Conservation (phyloP, 2,888 invertebrate genomes). For the Ecliptopera silaceata region DNA sequence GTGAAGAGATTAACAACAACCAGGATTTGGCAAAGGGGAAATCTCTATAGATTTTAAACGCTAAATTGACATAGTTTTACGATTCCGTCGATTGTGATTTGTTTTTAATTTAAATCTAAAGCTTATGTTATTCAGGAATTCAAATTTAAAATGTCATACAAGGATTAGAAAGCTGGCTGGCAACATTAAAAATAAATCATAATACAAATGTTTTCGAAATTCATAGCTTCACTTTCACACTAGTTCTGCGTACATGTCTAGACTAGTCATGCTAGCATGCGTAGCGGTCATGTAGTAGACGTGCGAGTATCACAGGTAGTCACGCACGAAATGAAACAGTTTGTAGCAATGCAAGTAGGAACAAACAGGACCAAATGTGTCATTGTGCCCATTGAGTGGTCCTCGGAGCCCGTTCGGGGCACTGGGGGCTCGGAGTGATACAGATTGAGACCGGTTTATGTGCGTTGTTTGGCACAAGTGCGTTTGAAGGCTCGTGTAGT, state of each 20-base stretch:
- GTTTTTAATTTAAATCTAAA: no score
- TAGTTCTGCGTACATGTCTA: not conserved
- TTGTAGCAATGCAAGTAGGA: constrained; percentile 9
- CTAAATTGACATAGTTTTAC: no score
- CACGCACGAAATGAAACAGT: constrained; percentile 12
- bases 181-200: not conserved
- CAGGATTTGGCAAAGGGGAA: no score
- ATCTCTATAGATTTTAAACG: no score
- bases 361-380: constrained; percentile 18
- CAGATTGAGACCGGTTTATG: constrained; percentile 60
- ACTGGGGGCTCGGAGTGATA: constrained; percentile 35
- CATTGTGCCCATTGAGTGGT: constrained; percentile 28
- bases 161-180: not conserved
- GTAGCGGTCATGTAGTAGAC: no score
- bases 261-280: no score
- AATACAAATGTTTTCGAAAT: not conserved
- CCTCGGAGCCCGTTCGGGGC: constrained; percentile 14
- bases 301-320: no score
- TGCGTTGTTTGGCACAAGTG: constrained; percentile 37
- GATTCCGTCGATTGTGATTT: no score
- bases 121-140: no score
- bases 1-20: not conserved
- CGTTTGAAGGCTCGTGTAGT: constrained; percentile 20
- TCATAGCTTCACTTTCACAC: not conserved
- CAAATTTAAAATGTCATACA: no score